phyloP scores from a whole-genome alignment of 2,888 invertebrate species.

The Spisula solida region DNA sequence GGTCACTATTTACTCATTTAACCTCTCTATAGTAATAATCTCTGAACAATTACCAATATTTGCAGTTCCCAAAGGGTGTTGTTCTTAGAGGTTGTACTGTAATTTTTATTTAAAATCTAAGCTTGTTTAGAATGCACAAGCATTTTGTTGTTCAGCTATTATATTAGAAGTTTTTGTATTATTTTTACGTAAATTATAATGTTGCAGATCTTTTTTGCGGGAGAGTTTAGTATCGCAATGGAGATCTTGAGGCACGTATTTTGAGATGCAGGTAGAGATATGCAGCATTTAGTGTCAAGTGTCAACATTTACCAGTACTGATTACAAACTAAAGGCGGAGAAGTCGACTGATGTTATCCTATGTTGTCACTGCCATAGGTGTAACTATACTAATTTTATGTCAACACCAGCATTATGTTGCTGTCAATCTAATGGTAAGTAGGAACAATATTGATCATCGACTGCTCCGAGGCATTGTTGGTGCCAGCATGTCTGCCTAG shows the following conservation, averaged over 20 bases:
- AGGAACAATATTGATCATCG: background rate
- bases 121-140: too few species aligned
- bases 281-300: constrained; percentile 20
- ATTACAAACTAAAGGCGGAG: background rate
- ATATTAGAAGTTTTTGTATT: too few species aligned
- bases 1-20: too few species aligned
- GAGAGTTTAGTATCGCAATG: too few species aligned
- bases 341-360: background rate
- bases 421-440: background rate
- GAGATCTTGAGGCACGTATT: background rate
- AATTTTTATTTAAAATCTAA: too few species aligned
- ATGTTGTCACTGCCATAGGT: background rate
- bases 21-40: too few species aligned
- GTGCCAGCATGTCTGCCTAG: background rate
- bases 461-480: background rate
- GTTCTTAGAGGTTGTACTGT: too few species aligned
- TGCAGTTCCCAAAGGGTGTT: too few species aligned
- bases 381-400: constrained; percentile 18
- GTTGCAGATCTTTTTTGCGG: too few species aligned
- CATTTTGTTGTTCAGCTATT: too few species aligned
- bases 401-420: background rate
- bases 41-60: too few species aligned
- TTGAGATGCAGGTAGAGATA: background rate
- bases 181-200: too few species aligned
- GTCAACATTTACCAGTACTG: background rate